phyloP scores from a whole-genome alignment of 2,113 vertebrate genomes.

The Carassius auratus region DNA sequence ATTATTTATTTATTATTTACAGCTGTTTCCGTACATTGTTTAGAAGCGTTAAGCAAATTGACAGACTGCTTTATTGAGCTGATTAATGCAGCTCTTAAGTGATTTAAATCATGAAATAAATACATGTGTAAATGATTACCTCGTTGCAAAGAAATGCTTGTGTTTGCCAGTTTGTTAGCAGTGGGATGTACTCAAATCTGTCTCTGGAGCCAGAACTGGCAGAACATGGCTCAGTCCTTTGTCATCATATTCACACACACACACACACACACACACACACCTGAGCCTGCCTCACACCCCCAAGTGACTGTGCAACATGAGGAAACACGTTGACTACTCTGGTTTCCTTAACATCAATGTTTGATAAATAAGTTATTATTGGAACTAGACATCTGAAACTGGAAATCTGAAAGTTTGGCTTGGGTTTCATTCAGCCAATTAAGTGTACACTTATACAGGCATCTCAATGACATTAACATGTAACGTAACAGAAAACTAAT shows the following conservation, averaged over 20 bases:
- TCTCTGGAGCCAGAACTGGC: constrained; percentile 27
- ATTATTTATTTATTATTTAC: too few species aligned
- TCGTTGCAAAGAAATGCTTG: constrained; percentile 8
- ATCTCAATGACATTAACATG: not conserved
- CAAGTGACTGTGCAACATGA: not conserved
- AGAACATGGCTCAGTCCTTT: constrained; percentile 29
- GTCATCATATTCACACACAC: constrained; percentile 24
- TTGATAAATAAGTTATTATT: constrained; percentile 41
- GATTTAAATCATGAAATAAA: not conserved
- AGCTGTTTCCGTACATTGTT: not conserved
- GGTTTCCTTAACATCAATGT: constrained; percentile 38
- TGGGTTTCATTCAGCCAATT: not conserved
- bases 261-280: constrained; percentile 16
- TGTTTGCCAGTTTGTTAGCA: constrained; percentile 26
- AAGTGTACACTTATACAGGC: not conserved
- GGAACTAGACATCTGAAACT: constrained; percentile 26
- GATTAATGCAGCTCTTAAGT: not conserved
- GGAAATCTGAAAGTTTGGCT: not conserved
- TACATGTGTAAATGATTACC: constrained; percentile 15
- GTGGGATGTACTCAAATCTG: not conserved
- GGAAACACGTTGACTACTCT: not conserved
- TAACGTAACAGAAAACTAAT: not conserved
- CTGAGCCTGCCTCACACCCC: not conserved
- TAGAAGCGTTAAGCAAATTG: not conserved
- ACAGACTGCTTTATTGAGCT: too few species aligned